Evolutionary conservation across 2,888 invertebrate species (phyloP).

Genomic region (Tenthredo mesomela): DNA sequence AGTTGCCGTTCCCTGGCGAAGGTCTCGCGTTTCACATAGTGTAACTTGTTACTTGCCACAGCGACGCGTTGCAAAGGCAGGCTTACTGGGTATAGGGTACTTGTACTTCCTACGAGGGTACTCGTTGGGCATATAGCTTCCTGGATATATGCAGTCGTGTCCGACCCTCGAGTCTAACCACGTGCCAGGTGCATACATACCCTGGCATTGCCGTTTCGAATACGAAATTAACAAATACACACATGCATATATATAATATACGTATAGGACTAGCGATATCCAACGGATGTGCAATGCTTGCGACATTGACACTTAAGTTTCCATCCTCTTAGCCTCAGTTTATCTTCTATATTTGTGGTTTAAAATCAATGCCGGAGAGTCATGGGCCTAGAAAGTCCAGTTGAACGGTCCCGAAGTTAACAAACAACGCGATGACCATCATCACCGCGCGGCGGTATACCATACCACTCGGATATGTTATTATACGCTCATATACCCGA

Average conservation of each 20-base stretch:
- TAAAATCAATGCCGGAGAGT: background rate
- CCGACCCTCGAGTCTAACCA: constrained; percentile 36
- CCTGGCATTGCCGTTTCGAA: constrained; percentile 11
- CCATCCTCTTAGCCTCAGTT: no score
- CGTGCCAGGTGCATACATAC: constrained; percentile 48
- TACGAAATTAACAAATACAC: constrained; percentile 33
- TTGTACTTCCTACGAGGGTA: constrained; percentile 48
- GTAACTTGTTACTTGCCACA: constrained; percentile 38
- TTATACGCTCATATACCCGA: background rate
- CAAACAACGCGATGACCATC: background rate
- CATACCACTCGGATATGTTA: background rate
- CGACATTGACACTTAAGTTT: constrained; percentile 29
- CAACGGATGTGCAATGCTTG: constrained; percentile 36
- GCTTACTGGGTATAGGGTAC: background rate
- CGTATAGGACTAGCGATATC: background rate
- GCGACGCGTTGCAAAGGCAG: constrained; percentile 11
- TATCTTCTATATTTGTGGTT: background rate
- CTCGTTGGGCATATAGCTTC: constrained; percentile 32
- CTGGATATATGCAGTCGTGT: constrained; percentile 15
- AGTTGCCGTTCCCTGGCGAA: constrained; percentile 44
- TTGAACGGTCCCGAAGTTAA: background rate
- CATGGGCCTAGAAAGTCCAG: constrained; percentile 5
- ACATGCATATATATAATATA: background rate
- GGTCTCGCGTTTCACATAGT: constrained; percentile 49
- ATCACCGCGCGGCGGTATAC: background rate